Evolutionary conservation across 1,140 invertebrate genomes (phyloP), one percentile per base, ranked within the genome.

Genomic region (Metaphire vulgaris): DNA sequence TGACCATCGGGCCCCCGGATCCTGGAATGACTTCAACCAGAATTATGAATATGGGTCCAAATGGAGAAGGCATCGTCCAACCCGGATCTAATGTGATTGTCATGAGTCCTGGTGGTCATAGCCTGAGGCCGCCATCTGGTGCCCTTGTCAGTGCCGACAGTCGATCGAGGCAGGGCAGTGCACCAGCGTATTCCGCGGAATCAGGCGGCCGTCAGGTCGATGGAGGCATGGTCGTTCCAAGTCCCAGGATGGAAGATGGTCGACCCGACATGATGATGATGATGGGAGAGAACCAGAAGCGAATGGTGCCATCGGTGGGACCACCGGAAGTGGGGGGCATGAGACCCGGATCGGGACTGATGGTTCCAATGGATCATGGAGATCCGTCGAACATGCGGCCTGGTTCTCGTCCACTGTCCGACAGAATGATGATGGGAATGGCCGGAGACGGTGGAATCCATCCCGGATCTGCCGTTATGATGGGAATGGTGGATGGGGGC

Each of bases 211-310:
- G 30, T 26, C 12, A 2, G 2, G n/a, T 69, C n/a, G 67, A 69
- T 6, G 67, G 30, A 26, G 14, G 26, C 26, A 26, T 28, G n/a
- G 12, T 28, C 14, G 67, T 69, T 2, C 67, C 2, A 26, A 31
- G 67, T 56, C 41, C 41, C 6, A 69, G 30, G n/a, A 69, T 69
- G 67, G 67, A 69, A 14, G 67, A 69, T 12, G 28, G 30, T 31
- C 67, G 67, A 69, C 67, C 30, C 6, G 67, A 69, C 12, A 73
- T 34, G 31, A 29, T 64, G 32, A 73, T 73, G 1, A 73, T 73
- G 72, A 28, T 28, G 28, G 41, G 32, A 2, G 72, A 15, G 28
- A 34, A 41, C 21, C 32, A 34, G 12, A 28, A 31, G 33, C 33
- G 41, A 34, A 73, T 34, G 32, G 33, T 26, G 2, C 12, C n/a